These are phyloP conservation scores for Lycocorax pyrrhopterus DNA, from an alignment of 2,113 vertebrate species.

Conservation along the genomic window DNA sequence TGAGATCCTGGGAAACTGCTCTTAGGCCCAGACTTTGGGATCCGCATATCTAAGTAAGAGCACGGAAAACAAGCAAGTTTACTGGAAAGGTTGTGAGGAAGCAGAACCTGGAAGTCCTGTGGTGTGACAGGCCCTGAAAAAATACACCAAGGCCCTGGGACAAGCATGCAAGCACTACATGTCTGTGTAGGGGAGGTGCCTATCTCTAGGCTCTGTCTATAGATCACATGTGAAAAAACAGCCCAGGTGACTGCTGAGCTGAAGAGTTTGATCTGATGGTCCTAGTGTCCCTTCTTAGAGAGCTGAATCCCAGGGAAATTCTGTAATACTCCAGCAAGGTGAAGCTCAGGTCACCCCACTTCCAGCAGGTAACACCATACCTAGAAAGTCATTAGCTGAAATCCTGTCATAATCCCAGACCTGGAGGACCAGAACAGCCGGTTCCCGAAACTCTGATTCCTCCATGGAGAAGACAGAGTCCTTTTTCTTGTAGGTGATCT, in stretches of 20 bases:
- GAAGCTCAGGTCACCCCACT: neutral
- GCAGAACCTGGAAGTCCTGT: neutral
- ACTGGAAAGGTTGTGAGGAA: neutral
- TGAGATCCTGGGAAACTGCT: neutral
- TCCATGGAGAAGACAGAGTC: slow-evolving; percentile 90
- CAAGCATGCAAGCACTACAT: neutral
- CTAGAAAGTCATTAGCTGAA: slow-evolving; percentile 88
- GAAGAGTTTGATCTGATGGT: neutral
- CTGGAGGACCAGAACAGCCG: slow-evolving; percentile 84
- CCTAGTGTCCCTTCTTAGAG: neutral
- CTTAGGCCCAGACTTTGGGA: neutral
- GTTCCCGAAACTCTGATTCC: slow-evolving; percentile 86
- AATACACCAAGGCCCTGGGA: neutral
- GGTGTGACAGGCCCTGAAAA: neutral
- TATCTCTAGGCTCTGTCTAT: neutral
- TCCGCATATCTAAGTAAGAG: neutral
- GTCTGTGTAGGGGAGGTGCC: neutral
- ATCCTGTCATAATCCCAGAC: slow-evolving; percentile 95
- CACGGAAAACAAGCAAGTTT: neutral
- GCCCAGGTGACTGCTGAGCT: neutral
- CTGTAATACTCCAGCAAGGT: neutral
- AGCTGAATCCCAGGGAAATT: neutral
- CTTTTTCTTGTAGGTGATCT: slow-evolving; percentile 85
- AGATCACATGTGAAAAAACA: neutral
- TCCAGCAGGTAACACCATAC: slow-evolving; percentile 59